These are phyloP conservation scores for Halisarca cf. caerulea DNA, from an alignment of 37 sponge, comb jelly and placozoan genomes.

Conservation along the genomic window DNA sequence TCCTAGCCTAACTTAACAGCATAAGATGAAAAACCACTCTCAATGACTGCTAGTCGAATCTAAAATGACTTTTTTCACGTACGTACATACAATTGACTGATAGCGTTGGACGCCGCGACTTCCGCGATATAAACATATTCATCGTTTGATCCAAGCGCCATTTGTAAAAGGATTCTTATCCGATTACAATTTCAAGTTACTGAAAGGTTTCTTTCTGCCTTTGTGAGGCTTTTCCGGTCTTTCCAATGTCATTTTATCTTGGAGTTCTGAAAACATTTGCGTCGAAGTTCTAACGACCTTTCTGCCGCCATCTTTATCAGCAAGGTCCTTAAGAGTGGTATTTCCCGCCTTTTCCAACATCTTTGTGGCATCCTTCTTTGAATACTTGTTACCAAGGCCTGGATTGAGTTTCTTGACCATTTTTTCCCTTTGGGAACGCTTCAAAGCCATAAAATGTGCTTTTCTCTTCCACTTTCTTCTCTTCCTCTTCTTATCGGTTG, in stretches of 20 bases:
- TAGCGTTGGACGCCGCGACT: no score
- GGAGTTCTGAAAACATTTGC: slow-evolving; percentile 66
- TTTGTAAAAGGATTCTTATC: background rate
- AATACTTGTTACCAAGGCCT: slow-evolving; percentile 63
- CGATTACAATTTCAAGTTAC: background rate
- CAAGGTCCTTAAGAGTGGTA: background rate
- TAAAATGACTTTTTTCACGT: no score
- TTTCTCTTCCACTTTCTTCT: slow-evolving; percentile 62
- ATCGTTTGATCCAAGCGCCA: background rate
- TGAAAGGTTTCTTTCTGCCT: background rate
- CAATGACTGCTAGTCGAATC: no score
- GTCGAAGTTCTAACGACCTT: slow-evolving; percentile 62
- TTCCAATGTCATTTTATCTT: slow-evolving; percentile 29
- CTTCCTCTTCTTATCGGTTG: slow-evolving; percentile 54
- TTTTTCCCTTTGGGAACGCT: slow-evolving; percentile 39
- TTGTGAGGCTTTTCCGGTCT: background rate
- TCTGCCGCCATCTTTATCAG: slow-evolving; percentile 11
- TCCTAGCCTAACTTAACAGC: no score
- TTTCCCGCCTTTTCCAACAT: slow-evolving; percentile 32
- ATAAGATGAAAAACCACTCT: no score
- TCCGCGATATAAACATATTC: slow-evolving; percentile 4
- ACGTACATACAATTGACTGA: no score
- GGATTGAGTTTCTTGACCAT: slow-evolving; percentile 44
- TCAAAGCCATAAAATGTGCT: slow-evolving; percentile 39
- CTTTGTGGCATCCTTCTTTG: slow-evolving; percentile 39